Evolutionary conservation across 2,888 invertebrate species (phyloP), one percentile per base, ranked within the genome.

Genomic region (Ecdyonurus torrentis): DNA sequence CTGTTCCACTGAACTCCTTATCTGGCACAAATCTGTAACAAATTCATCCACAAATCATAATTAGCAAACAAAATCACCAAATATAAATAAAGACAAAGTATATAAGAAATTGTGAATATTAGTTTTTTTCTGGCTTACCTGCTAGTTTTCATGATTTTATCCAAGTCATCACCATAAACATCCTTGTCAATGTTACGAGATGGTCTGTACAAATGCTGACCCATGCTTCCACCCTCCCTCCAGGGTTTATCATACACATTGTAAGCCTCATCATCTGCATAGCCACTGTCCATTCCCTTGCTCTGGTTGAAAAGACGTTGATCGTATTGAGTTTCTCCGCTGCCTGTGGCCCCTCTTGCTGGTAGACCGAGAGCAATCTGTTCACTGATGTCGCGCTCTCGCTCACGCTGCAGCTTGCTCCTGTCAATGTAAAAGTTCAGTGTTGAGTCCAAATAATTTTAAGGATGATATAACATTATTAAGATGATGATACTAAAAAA

Each of bases 171-270:
- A 0, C 91, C 91, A 71, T 96, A 96, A 65, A 86, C 83, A 67
- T 98, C 97, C 69, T 85, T 87, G 72, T 98, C 97, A 0, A 90
- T 79, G 73, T 92, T 89, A 69, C 90, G 84, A 61, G 86, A 83
- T 0, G 95, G 95, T 53, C 95, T 77, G 76, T 96, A 96, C 63
- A 99, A 85, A 74, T 93, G 91, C 52, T 89, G 84, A 0, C 89
- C 91, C 65, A 97, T 81, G 1, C 86, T 84, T 69, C 88, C 89
- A 25, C 87, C 85, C 69, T 92, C 90, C 63, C 97, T 84, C 99
- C 98, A 99, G 0, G 99, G 94, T 74, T 95, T 94, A 76, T 98
- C 97, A 72, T 99, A 99, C 0, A 98, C 96, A 73, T 89, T 95
- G 77, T 99, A 99, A 0, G 88, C 89, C 70, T 99, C 99, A 70